These are phyloP conservation scores for Toxonevra muliebris DNA, from an alignment of 2,888 invertebrate species.

Conservation along the genomic window DNA sequence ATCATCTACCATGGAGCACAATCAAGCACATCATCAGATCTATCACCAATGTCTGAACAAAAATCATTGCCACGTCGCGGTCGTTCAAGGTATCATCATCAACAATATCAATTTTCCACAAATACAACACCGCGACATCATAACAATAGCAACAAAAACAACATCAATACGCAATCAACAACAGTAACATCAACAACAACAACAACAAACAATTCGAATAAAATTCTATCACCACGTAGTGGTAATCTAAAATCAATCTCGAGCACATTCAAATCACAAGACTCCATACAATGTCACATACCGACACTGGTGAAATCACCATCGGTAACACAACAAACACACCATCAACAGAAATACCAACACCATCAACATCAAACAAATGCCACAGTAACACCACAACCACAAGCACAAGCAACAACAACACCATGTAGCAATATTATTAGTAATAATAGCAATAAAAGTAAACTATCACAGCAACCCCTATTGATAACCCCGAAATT, in stretches of 20 bases:
- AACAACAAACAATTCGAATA: slow-evolving; percentile 53
- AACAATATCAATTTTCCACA: slow-evolving; percentile 67
- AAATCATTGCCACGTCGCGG: slow-evolving; percentile 78
- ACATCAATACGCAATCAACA: slow-evolving; percentile 44
- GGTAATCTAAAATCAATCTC: slow-evolving; percentile 64
- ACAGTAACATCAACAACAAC: slow-evolving; percentile 23
- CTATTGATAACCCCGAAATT: slow-evolving; percentile 59
- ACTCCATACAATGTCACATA: slow-evolving; percentile 64
- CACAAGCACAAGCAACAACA: slow-evolving; percentile 35
- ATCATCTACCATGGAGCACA: slow-evolving; percentile 79
- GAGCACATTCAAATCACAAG: slow-evolving; percentile 64
- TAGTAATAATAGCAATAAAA: slow-evolving; percentile 48
- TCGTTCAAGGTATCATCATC: slow-evolving; percentile 73
- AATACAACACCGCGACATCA: slow-evolving; percentile 68
- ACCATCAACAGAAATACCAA: slow-evolving; percentile 53
- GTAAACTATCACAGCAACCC: slow-evolving; percentile 54
- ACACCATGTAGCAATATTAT: slow-evolving; percentile 33
- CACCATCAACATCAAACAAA: slow-evolving; percentile 35
- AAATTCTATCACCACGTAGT: slow-evolving; percentile 64
- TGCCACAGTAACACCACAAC: slow-evolving; percentile 33
- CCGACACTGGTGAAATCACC: slow-evolving; percentile 64
- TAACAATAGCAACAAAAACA: slow-evolving; percentile 62
- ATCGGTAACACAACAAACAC: slow-evolving; percentile 59
- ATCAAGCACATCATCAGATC: slow-evolving; percentile 80
- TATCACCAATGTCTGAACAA: slow-evolving; percentile 81